These are phyloP conservation scores for Lasioglossum lativentre DNA, from an alignment of 2,888 invertebrate species.

Conservation along the genomic window DNA sequence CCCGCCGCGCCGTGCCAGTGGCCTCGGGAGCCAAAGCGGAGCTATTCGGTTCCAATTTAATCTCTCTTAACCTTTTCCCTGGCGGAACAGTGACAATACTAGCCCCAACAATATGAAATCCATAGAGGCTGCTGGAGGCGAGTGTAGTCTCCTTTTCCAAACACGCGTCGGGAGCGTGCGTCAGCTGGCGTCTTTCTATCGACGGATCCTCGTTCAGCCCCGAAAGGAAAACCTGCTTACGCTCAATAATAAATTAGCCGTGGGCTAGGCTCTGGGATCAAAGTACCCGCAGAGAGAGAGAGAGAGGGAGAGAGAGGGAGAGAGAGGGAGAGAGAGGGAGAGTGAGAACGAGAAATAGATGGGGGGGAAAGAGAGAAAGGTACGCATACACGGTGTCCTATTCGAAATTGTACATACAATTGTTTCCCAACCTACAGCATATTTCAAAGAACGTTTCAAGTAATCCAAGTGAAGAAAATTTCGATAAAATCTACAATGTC, in stretches of 20 bases:
- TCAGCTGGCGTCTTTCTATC: constrained; percentile 27
- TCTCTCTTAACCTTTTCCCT: not conserved
- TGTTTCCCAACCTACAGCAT: too few relatives aligned
- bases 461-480: too few relatives aligned
- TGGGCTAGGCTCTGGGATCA: constrained; percentile 47
- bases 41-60: not conserved
- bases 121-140: not conserved
- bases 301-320: not conserved
- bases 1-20: too few relatives aligned
- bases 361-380: not conserved
- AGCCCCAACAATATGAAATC: not conserved
- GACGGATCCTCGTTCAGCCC: constrained; percentile 32
- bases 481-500: too few relatives aligned
- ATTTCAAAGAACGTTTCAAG: too few relatives aligned
- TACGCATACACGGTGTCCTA: not conserved
- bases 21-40: not conserved
- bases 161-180: not conserved
- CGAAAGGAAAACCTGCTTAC: constrained; percentile 60
- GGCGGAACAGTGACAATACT: not conserved
- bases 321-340: too few relatives aligned
- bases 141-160: not conserved
- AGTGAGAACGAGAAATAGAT: not conserved
- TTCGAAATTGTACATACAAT: not conserved
- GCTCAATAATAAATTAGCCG: constrained; percentile 70
- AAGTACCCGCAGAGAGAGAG: constrained; percentile 50